Percentiles rank a stretch among this genome's conserved stretches.
These are phyloP conservation scores for Grallaria varia DNA, from an alignment of 2,113 vertebrate species.

Conservation along the genomic window DNA sequence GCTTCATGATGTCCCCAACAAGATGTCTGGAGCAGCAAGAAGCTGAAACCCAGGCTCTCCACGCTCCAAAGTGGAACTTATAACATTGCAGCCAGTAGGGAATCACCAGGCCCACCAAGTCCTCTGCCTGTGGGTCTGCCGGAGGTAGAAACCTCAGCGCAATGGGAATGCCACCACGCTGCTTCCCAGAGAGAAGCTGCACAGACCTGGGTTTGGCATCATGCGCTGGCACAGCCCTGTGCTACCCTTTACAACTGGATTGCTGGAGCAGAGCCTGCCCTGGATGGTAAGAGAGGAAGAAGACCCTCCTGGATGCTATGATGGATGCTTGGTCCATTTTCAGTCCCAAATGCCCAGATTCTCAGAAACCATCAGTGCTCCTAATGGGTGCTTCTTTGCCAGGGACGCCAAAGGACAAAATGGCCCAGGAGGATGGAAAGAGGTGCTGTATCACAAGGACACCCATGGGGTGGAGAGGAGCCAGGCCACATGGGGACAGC, in stretches of 20 bases:
- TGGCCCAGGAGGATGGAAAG: not conserved
- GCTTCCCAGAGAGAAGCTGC: not conserved
- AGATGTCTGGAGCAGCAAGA: not conserved
- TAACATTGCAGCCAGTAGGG: not conserved
- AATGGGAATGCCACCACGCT: not conserved
- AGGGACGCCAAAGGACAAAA: not conserved
- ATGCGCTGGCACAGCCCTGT: not conserved
- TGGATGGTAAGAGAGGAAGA: not conserved
- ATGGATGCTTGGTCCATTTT: not conserved
- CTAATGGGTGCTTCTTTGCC: not conserved
- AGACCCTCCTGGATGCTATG: not conserved
- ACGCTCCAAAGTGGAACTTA: not conserved
- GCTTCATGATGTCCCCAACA: not conserved
- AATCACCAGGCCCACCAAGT: fast-evolving
- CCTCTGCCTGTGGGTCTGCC: fast-evolving
- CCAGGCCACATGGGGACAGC: not conserved
- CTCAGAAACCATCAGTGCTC: not conserved
- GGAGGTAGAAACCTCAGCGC: not conserved
- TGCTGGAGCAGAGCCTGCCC: not conserved
- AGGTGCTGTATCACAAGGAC: not conserved
- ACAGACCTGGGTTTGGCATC: not conserved
- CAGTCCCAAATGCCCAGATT: not conserved
- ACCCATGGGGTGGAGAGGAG: not conserved
- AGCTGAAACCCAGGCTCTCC: not conserved
- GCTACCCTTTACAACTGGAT: not conserved